Conservation (phyloP, 2,888 invertebrate genomes). For the Aethes cnicana region DNA sequence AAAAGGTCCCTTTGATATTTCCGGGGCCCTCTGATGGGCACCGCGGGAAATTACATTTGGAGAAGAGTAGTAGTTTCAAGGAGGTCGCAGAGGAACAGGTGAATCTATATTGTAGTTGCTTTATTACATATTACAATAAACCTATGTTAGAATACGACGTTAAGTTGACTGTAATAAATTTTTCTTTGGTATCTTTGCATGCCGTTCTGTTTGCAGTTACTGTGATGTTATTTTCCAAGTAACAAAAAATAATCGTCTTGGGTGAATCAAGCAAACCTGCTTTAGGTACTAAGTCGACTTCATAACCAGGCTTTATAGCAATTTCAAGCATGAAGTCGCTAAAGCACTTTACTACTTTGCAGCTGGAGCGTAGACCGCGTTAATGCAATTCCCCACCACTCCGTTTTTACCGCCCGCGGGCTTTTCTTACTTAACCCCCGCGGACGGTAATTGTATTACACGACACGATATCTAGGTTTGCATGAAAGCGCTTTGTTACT, state of each 20-base stretch:
- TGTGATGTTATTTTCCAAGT: too few relatives aligned
- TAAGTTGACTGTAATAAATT: too few relatives aligned
- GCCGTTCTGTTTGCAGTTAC: too few relatives aligned
- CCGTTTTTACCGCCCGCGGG: conserved; percentile 20
- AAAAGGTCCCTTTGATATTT: conserved; percentile 28
- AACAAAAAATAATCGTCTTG: too few relatives aligned
- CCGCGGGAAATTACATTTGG: conserved; percentile 16
- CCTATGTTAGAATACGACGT: not conserved
- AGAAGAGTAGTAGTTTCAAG: conserved; percentile 10
- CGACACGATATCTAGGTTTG: conserved; percentile 20
- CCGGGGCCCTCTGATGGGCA: conserved; percentile 2
- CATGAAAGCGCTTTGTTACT: conserved; percentile 11
- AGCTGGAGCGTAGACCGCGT: not conserved
- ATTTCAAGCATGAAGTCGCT: not conserved
- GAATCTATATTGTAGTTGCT: conserved; percentile 6
- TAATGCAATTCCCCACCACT: conserved; percentile 18
- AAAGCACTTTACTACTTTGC: not conserved
- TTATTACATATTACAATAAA: not conserved
- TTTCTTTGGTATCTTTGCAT: too few relatives aligned
- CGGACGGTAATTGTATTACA: conserved; percentile 18
- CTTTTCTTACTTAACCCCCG: conserved; percentile 11
- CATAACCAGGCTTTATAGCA: too few relatives aligned
- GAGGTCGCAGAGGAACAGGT: not conserved
- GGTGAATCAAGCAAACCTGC: too few relatives aligned
- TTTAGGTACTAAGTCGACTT: too few relatives aligned